Percentiles rank a stretch among this genome's conserved stretches.
phyloP scores from a whole-genome alignment of 2,113 vertebrate species.

The Carettochelys insculpta region DNA sequence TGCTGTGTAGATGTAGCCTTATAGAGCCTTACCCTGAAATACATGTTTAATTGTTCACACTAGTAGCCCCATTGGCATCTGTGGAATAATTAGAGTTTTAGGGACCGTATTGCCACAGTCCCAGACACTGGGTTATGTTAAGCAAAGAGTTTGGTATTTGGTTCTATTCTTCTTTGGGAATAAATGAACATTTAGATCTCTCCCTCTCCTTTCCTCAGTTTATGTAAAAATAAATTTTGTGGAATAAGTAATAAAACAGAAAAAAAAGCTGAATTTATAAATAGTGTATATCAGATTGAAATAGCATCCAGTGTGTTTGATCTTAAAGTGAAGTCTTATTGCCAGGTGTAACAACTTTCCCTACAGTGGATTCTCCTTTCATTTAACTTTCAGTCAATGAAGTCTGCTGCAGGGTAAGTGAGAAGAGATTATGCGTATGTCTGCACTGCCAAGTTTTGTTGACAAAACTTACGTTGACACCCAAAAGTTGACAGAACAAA shows the following conservation, averaged over 20 bases:
- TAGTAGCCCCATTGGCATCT: background rate
- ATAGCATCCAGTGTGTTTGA: constrained; percentile 30
- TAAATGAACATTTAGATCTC: background rate
- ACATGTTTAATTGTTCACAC: background rate
- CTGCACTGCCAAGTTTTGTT: too few species aligned
- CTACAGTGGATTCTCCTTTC: constrained; percentile 36
- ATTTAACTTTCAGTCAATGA: constrained; percentile 46
- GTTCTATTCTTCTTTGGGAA: background rate
- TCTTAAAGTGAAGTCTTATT: constrained; percentile 34
- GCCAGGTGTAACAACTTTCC: constrained; percentile 42
- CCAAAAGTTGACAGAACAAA: too few species aligned
- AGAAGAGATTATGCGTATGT: constrained; percentile 31
- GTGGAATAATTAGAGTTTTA: background rate
- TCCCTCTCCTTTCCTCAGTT: background rate
- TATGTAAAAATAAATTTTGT: background rate
- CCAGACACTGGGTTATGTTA: background rate
- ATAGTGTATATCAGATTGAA: constrained; percentile 1
- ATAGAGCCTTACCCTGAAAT: background rate
- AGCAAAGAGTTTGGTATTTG: background rate
- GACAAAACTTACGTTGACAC: too few species aligned
- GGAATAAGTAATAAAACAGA: constrained; percentile 27
- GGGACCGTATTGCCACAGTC: background rate
- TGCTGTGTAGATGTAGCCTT: too few species aligned
- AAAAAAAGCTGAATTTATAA: constrained; percentile 19
- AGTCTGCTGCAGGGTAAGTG: constrained; percentile 25